Base-by-base conservation (phyloP, 1,140 invertebrate species). In the Leptinotarsa defecta region DNA sequence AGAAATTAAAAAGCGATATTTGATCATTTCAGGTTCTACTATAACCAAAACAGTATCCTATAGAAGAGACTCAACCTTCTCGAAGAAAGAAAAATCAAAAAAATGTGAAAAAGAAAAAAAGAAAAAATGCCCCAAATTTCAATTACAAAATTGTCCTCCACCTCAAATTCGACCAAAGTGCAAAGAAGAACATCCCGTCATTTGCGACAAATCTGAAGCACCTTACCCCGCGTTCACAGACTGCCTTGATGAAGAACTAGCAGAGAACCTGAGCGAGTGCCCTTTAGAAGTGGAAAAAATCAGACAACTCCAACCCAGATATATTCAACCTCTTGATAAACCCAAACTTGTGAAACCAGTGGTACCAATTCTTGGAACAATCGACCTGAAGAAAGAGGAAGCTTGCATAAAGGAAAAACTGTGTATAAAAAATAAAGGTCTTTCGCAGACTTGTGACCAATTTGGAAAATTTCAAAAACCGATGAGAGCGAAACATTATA, bases 191-290 rank as follows among this genome's bases (percentile, higher is more conserved):
- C n/a, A 34, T 20, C 68, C 68, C 4, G n/a, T 65, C 64, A 69
- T 48, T 27, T 57, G 52, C 48, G 48, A 61, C 63, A 72, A 61
- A 72, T 19, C 27, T 13, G 20, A 68, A 13, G 69, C 78, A 24
- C 78, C 78, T 13, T 79, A 74, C 69, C 75, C 73, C 4, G 72
- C 78, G 3, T 79, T 79, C 64, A 74, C 75, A 5, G 78, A 79
- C 22, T 77, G 75, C 11, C 24, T 79, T 22, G 71, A 76, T 57
- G 75, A 79, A 64, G 78, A 79, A 75, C 68, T 79, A 62, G 75
- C 76, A 27, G 75, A 76, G 19, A 74, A 74, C 20, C 57, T 79
- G 4, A 74, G 75, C 19, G 78, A 79, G 65, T 79, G 78, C 61
- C 78, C 78, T 13, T 20, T 76, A 19, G 74, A 76, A 43, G 71